Base-by-base conservation (phyloP, 2,113 vertebrate genomes). In the Hepsetus odoe region DNA sequence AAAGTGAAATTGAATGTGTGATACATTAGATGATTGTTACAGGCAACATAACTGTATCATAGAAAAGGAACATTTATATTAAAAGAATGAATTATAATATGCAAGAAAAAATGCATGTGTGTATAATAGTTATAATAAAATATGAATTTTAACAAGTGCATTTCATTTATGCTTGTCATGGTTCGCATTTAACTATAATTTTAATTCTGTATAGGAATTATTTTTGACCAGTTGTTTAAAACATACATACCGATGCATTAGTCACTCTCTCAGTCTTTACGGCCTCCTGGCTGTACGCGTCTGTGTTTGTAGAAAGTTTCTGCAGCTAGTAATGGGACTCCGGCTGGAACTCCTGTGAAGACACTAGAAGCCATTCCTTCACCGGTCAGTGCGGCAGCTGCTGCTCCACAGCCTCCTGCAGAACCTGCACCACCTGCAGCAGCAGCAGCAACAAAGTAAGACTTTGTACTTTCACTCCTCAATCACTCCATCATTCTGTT, bases 291-390 rank as follows among this genome's bases (percentile, higher is more conserved):
- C 49, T 76, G 75, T 74, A 38, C 32, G 72, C 74, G 74, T 72
- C 32, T 81, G 56, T 75, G 64, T 49, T 22, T 51, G 5, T 71
- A 85, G 80, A 85, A 96, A 95, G 97, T 94, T 77, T 94, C 94
- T 72, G 94, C 95, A 84, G 95, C 91, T 75, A 96, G 95, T 82
- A 96, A 95, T 85, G 95, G 95, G 38, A 92, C 95, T 59, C 94
- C 95, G n/a, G 93, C 91, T 72, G 92, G 93, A 74, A 94, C 94
- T 84, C 93, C 95, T 77, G 92, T 93, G 26, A 96, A 94, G 91
- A 91, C 86, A 69, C 84, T 92, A 66, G 94, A 96, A 81, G 93
- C 61, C 11, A 87, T 44, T 30, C 16, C 58, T 61, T 14, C 90
- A 65, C 89, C 87, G 55, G 88, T 92, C 10, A 85, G 93, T 38